Evolutionary conservation across 1,140 invertebrate species (phyloP).

Genomic region (Drosophila hydei): DNA sequence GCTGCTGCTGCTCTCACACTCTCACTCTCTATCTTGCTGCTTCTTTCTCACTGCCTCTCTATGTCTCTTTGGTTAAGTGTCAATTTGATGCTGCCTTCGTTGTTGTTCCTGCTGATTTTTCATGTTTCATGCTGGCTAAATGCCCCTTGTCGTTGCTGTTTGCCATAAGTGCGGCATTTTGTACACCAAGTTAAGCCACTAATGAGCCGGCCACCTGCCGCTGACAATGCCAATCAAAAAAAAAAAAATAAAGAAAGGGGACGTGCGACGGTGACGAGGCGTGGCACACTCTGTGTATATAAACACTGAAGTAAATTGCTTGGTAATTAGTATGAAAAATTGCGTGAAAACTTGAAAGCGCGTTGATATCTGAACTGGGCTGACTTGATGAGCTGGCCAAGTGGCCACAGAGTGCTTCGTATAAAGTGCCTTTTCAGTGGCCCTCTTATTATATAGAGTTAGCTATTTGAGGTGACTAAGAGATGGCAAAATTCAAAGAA

Average conservation of each 20-base stretch:
- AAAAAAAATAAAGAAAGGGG: neutral
- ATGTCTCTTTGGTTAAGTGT: conserved; percentile 64
- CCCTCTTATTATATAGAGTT: neutral
- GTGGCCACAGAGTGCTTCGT: conserved; percentile 12
- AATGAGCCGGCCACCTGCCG: conserved; percentile 80
- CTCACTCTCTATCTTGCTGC: neutral
- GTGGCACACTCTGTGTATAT: conserved; percentile 42
- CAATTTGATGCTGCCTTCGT: conserved; percentile 70
- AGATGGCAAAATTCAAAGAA: neutral
- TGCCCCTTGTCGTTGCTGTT: conserved; percentile 50
- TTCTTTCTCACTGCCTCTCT: neutral
- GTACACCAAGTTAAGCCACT: conserved; percentile 79
- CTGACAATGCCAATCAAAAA: conserved; percentile 60
- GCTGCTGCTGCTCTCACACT: conserved; percentile 8
- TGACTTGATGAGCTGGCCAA: conserved; percentile 22
- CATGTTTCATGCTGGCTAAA: conserved; percentile 67
- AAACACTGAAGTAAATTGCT: conserved; percentile 82
- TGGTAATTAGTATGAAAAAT: conserved; percentile 81
- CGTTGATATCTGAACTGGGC: conserved; percentile 13
- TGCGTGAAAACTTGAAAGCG: conserved; percentile 58
- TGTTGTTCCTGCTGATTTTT: conserved; percentile 60
- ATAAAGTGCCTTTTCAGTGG: conserved; percentile 8
- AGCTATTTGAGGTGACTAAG: neutral
- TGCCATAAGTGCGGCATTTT: conserved; percentile 80
- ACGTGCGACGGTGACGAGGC: neutral